Base-by-base conservation (phyloP, 1,140 invertebrate genomes). In the Pogonognathellus flavescens region DNA sequence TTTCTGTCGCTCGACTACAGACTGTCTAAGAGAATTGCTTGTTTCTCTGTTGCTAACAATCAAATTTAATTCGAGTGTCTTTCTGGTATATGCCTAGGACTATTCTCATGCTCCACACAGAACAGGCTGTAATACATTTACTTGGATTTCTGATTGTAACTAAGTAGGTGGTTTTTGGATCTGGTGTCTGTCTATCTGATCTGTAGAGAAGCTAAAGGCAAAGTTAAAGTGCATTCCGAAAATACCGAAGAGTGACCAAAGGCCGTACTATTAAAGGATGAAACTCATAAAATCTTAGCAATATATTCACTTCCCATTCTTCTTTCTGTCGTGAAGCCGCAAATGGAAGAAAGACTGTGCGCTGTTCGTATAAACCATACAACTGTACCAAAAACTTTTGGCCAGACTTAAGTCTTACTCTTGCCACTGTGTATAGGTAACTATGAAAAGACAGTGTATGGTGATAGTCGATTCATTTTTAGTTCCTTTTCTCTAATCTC, bases 261-360 rank as follows among this genome's bases (percentile, higher is more conserved):
- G 70, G 70, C 70, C 70, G 70, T 76, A 41, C 31, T 41, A 76
- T 76, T 76, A 76, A 76, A 76, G 41, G 70, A 76, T 76, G 70
- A 50, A 50, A 76, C 25, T 76, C 70, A 76, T 76, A 76, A 76
- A 76, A 76, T 76, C 70, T 76, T 76, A 76, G 70, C 70, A 76
- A 76, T 76, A 76, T 76, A 76, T 76, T 76, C 70, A 76, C 70
- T 76, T 76, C 31, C 70, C 70, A 76, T 76, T 76, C 70, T 76
- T 76, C 70, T 76, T 76, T 76, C 70, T 76, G 70, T 76, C 70
- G 70, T 76, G 25, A 50, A 76, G 70, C 70, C 70, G 70, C 70
- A 76, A 76, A 76, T 76, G 70, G 70, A 76, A 76, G 70, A 76
- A 50, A 76, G 70, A 41, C 41, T 76, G 16, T 66, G 62, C 62